These are phyloP conservation scores for Haplochromis vanheusdeni DNA, from an alignment of 2,113 vertebrate species.

Conservation along the genomic window DNA sequence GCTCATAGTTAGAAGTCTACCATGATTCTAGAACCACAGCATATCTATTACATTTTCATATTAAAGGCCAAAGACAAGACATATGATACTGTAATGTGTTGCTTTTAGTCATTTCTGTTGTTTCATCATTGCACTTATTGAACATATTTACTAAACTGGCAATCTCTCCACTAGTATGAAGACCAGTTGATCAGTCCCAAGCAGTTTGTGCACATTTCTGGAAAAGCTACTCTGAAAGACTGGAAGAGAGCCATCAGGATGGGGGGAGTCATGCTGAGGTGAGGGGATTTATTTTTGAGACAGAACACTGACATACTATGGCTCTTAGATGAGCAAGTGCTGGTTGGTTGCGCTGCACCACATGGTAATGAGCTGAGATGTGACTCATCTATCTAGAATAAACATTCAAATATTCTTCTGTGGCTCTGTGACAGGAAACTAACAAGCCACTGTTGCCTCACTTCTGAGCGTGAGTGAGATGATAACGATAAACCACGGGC, in stretches of 20 bases:
- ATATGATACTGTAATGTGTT: neutral
- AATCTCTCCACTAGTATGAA: conserved; percentile 77
- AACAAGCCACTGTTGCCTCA: neutral
- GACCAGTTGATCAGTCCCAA: conserved; percentile 96
- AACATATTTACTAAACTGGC: neutral
- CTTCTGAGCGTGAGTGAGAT: neutral
- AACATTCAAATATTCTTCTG: neutral
- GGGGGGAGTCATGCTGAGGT: conserved; percentile 96
- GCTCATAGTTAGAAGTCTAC: neutral
- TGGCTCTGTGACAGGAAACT: neutral
- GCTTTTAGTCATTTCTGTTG: neutral
- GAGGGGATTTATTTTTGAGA: neutral
- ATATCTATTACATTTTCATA: neutral
- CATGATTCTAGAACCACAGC: neutral
- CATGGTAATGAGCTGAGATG: neutral
- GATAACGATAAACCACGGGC: neutral
- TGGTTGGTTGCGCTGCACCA: neutral
- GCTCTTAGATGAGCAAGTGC: neutral
- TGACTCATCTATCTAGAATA: neutral
- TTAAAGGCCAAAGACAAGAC: neutral
- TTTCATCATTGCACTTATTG: neutral
- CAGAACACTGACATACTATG: neutral
- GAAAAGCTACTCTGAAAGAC: conserved; percentile 95
- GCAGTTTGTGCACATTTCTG: conserved; percentile 96
- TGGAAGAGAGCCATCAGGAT: conserved; percentile 98